These are phyloP conservation scores for human (Homo sapiens) DNA, from an alignment of 2,113 vertebrate genomes.

Conservation along the genomic window GRCh38 chr12:66962501-66963000, in stretches of 20 bases:
- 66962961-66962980: not conserved
- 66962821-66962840: not conserved
- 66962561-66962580: not conserved
- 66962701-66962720: not conserved
- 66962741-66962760: not conserved
- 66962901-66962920: not conserved
- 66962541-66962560: not conserved
- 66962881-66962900: not conserved
- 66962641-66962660: not conserved
- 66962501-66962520: not conserved
- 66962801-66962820: not conserved
- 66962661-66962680: not conserved
- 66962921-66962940: not conserved
- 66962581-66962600: not conserved
- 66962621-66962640: not conserved
- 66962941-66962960: not conserved
- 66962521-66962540: not conserved
- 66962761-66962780: not conserved
- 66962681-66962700: not conserved
- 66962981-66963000: not conserved
- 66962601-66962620: not conserved
- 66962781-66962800: not conserved
- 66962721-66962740: not conserved
- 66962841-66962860: not conserved
- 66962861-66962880: not conserved